Percentiles rank a stretch among this genome's conserved stretches.
Evolutionary conservation across 2,797 vertebrate genomes (phyloP).

Genomic region (Fringilla coelebs): DNA sequence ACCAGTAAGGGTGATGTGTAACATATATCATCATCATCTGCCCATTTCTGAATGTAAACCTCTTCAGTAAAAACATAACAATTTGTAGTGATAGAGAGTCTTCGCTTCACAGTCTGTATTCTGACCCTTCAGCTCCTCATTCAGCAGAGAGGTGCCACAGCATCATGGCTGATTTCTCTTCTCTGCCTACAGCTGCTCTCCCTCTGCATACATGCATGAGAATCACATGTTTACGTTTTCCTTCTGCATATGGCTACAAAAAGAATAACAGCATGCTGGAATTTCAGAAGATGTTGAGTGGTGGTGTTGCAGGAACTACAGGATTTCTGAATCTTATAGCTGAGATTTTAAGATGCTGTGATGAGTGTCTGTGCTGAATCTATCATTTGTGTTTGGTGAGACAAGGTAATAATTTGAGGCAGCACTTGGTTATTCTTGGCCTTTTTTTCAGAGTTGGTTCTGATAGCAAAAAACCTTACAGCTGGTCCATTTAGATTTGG

Average conservation of each 20-base stretch:
- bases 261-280: background rate
- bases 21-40: background rate
- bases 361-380: background rate
- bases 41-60: background rate
- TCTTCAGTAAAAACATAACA: background rate
- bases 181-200: background rate
- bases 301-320: background rate
- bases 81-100: background rate
- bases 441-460: background rate
- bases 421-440: background rate
- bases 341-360: background rate
- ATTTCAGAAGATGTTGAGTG: background rate
- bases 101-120: background rate
- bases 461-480: background rate
- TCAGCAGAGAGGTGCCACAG: background rate
- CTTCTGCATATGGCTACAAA: background rate
- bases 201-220: background rate
- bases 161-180: background rate
- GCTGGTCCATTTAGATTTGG: background rate
- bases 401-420: background rate
- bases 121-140: background rate
- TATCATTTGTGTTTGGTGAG: background rate
- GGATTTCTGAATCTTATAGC: background rate
- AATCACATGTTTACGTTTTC: background rate
- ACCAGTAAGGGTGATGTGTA: background rate